Evolutionary conservation across 2,113 vertebrate species (phyloP), one percentile per base, ranked within the genome.

Genomic region (Odocoileus hemionus): DNA sequence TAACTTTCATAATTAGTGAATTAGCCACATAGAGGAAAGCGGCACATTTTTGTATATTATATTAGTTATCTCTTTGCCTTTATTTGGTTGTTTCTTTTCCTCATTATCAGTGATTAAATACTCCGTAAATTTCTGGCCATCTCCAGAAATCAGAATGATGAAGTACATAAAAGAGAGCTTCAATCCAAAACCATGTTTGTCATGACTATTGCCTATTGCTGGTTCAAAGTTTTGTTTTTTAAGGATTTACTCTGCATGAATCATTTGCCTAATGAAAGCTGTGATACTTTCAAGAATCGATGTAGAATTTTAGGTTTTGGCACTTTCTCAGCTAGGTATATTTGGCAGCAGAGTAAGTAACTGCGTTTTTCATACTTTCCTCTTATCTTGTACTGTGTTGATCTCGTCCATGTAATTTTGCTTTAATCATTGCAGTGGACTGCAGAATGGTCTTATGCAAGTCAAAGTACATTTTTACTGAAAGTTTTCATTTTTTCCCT

Each of bases 1-100:
- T 4, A 67, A 57, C 60, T 96, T 93, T 87, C 30, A 88, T 61
- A 84, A 93, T 86, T 97, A 92, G 36, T 90, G 11, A 14, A 95
- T 97, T 95, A 83, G 21, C 92, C 47, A 80, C 19, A 80, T 4
- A 55, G n/a, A 96, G 4, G 4, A 76, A 93, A 90, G 21, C 86
- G 25, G 5, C 21, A 86, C 12, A 70, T 96, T 79, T 93, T 95
- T 7, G 23, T 79, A 58, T 67, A 74, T 54, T 79, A 21, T 30
- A 47, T 87, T 92, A 39, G 4, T 30, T 85, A 97, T 92, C 60
- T 39, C 2, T 39, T 96, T 80, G 6, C n/a, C 54, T 80, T 87
- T 61, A 67, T 93, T 89, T 86, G 1, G 1, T 67, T 89, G 2
- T 83, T 96, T 79, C 39, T 11, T 80, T 88, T 97, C 28, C 45